These are phyloP conservation scores for Lateolabrax maculatus DNA, from an alignment of 2,797 vertebrate genomes.

Conservation along the genomic window DNA sequence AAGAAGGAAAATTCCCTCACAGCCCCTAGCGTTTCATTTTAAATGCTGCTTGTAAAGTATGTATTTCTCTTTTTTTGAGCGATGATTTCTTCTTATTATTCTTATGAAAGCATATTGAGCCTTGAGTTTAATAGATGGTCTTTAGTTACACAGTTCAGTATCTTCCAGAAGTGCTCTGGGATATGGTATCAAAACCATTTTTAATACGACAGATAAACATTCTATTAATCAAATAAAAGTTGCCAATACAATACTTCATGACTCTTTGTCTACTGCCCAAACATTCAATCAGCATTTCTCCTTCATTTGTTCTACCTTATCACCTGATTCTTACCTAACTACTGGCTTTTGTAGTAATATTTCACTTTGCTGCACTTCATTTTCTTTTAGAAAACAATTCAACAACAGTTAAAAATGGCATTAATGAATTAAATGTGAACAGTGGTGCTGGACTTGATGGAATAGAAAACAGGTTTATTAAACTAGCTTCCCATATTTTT, in stretches of 20 bases:
- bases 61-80: no score
- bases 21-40: no score
- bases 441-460: background rate
- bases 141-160: no score
- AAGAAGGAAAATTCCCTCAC: no score
- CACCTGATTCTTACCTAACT: background rate
- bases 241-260: background rate
- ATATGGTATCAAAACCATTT: background rate
- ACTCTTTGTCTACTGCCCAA: background rate
- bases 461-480: background rate
- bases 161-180: no score
- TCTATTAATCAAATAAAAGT: background rate
- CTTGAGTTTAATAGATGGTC: no score
- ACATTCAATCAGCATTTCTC: background rate
- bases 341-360: no score
- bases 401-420: background rate
- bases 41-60: no score
- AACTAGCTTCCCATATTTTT: background rate
- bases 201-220: background rate
- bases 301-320: no score
- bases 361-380: background rate
- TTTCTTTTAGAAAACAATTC: background rate
- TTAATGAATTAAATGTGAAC: background rate
- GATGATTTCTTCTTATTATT: no score
- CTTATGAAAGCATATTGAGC: no score